Evolutionary conservation across 2,888 invertebrate species (phyloP).

Genomic region (Dryomyza anilis): DNA sequence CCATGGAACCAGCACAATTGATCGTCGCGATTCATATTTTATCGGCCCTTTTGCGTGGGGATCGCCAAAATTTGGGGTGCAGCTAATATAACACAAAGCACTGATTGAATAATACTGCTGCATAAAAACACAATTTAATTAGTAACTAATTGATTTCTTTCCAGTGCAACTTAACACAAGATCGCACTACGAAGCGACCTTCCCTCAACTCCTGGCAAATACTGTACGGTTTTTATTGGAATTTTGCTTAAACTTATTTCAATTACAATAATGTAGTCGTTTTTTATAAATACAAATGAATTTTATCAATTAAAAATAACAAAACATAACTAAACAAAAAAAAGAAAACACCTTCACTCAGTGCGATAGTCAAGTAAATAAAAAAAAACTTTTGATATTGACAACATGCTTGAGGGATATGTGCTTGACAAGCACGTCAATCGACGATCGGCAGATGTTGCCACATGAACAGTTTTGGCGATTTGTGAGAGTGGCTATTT

Average conservation of each 20-base stretch:
- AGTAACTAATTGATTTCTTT: not conserved
- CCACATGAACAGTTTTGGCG: not conserved
- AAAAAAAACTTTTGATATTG: slow-evolving; percentile 10
- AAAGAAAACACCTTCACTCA: slow-evolving; percentile 12
- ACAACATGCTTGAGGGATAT: slow-evolving; percentile 2
- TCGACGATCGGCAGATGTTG: not conserved
- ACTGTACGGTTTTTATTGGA: not conserved
- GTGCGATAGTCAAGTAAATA: not conserved
- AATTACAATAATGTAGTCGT: not conserved
- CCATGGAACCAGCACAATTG: slow-evolving; percentile 84
- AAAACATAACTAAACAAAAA: slow-evolving; percentile 5
- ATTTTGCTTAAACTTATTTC: not conserved
- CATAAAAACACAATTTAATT: not conserved
- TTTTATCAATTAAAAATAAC: slow-evolving; percentile 5
- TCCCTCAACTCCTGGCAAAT: not conserved
- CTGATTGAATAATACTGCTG: too few species aligned
- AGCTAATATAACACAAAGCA: not conserved
- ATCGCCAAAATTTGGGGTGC: not conserved
- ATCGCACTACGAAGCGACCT: too few species aligned
- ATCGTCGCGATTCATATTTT: slow-evolving; percentile 69
- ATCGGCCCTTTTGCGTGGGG: not conserved
- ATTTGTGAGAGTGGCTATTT: not conserved
- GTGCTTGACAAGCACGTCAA: not conserved
- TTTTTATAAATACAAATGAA: not conserved
- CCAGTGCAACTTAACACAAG: too few species aligned